Evolutionary conservation across 92 coral and sea anemone genomes (phyloP), one percentile per base, ranked within the genome.

Genomic region (Desmophyllum pertusum): DNA sequence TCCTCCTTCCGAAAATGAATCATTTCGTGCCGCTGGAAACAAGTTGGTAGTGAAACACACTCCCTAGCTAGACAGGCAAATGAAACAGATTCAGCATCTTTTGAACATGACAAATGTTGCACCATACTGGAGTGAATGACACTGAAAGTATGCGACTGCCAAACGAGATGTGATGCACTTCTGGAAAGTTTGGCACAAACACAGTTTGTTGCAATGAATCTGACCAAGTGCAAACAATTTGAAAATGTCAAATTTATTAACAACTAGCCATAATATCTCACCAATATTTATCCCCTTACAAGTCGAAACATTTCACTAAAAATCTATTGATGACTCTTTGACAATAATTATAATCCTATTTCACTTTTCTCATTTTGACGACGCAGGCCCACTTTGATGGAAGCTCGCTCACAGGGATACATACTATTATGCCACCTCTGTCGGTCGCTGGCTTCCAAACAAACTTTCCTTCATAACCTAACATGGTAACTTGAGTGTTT

Each of bases 381-480:
- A 92, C 97, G 97, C 98, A 95, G 17, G 97, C 97, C 97, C 95
- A 95, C 27, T 43, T 72, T 15, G 93, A 91, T 21, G 97, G 97
- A n/a, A 93, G 90, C 23, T 87, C 71, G 46, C 78, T 85, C 13
- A 91, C 81, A 45, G 94, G 93, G 71, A 93, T 84, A 35, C 48
- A 95, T 73, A 95, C 88, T 0, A 70, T 86, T 17, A 95, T 88
- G 19, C 97, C 95, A 18, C 86, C 76, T 68, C 71, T 73, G 66
- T 79, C 76, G 6, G 74, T 35, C 14, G 86, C 81, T 43, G 89
- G 84, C 42, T 84, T 76, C 97, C 98, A 93, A 13, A 46, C 33
- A 18, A 95, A 93, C 50, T 84, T 70, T 63, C 82, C 83, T 67
- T 88, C 41, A 67, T 86, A 89, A 36, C 98, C 98, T 9, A 95